phyloP scores from a whole-genome alignment of 2,797 vertebrate species.

The Enteromius treurensis region DNA sequence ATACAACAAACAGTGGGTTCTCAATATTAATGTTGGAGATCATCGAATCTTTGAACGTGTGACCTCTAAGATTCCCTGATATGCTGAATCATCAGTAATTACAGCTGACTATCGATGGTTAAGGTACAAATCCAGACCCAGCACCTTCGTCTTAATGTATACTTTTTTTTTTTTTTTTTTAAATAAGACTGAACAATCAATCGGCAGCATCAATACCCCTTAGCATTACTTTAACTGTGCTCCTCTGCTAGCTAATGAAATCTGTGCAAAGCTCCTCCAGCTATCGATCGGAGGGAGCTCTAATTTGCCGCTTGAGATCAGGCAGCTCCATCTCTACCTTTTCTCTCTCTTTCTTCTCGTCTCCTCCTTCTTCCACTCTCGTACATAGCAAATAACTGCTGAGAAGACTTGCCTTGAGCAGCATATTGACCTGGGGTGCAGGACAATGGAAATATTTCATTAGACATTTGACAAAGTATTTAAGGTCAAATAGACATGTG shows the following conservation, averaged over 20 bases:
- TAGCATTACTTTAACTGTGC: constrained; percentile 85
- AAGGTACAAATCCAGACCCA: constrained; percentile 71
- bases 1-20: neutral
- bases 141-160: constrained; percentile 69
- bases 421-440: constrained; percentile 70
- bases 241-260: constrained; percentile 85
- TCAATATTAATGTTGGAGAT: neutral
- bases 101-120: constrained; percentile 67
- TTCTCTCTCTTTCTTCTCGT: constrained; percentile 44
- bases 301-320: constrained; percentile 84
- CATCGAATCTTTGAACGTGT: neutral
- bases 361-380: constrained; percentile 51
- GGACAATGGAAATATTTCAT: constrained; percentile 71
- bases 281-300: constrained; percentile 81
- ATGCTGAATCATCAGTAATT: constrained; percentile 56
- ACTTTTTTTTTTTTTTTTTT: constrained; percentile 70
- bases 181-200: constrained; percentile 87
- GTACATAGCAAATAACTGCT: constrained; percentile 59
- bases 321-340: constrained; percentile 59
- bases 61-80: constrained; percentile 15
- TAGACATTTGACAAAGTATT: constrained; percentile 73
- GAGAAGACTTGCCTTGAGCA: constrained; percentile 69
- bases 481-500: constrained; percentile 62
- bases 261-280: constrained; percentile 71
- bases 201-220: constrained; percentile 85